Percentiles rank a stretch among this genome's conserved stretches.
phyloP scores from a whole-genome alignment of 2,797 vertebrate species.

The Rachycentron canadum region DNA sequence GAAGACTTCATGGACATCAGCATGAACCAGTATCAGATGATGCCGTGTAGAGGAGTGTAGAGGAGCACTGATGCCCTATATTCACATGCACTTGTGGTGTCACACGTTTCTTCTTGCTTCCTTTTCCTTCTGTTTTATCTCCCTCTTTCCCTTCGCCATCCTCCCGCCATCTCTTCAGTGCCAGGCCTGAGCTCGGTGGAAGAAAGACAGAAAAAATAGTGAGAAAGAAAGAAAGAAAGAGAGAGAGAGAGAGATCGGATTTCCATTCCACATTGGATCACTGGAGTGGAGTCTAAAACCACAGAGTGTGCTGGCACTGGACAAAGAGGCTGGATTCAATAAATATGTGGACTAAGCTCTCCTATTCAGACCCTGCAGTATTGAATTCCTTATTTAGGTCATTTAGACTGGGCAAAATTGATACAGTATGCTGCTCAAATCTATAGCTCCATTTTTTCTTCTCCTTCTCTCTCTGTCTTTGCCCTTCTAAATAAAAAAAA shows the following conservation, averaged over 20 bases:
- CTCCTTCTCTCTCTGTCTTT: constrained; percentile 58
- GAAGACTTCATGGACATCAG: constrained; percentile 51
- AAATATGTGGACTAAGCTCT: constrained; percentile 86
- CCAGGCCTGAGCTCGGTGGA: constrained; percentile 59
- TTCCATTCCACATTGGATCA: constrained; percentile 86
- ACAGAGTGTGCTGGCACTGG: constrained; percentile 84
- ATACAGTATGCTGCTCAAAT: constrained; percentile 84
- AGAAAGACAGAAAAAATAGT: constrained; percentile 59
- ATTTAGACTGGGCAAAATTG: constrained; percentile 84
- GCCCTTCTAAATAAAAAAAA: constrained; percentile 71
- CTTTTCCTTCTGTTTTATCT: constrained; percentile 30
- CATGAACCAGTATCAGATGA: constrained; percentile 35
- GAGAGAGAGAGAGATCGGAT: constrained; percentile 65
- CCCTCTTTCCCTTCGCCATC: constrained; percentile 25
- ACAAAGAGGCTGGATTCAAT: constrained; percentile 87
- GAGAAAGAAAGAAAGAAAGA: constrained; percentile 26
- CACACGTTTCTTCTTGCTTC: constrained; percentile 21
- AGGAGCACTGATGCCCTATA: neutral
- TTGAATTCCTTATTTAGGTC: constrained; percentile 87
- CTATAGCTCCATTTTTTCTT: constrained; percentile 65
- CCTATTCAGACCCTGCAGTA: constrained; percentile 80
- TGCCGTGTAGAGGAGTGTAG: constrained; percentile 11
- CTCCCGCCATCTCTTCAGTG: constrained; percentile 52
- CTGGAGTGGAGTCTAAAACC: constrained; percentile 84
- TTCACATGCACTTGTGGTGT: constrained; percentile 19